Base-by-base conservation (phyloP, 2,888 invertebrate species). In the Diachrysia chrysitis region DNA sequence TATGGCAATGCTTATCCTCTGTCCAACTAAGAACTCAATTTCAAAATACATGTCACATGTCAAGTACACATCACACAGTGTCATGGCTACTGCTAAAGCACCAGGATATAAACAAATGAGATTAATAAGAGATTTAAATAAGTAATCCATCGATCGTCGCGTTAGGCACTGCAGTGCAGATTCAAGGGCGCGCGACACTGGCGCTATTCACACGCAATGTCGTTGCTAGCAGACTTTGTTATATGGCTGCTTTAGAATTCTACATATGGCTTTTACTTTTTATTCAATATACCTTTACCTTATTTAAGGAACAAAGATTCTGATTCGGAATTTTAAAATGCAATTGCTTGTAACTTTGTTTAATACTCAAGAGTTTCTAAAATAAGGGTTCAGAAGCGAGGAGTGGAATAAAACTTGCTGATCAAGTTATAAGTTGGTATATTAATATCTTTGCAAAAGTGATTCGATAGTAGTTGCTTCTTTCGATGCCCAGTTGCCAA, bases 161-260 rank as follows among this genome's bases (percentile, higher is more conserved):
- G 68, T 58, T 53, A 60, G 77, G 79, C 80, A 89, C 88, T 90
- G 91, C 90, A 90, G 87, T 89, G 83, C 87, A 86, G 87, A 85
- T 86, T 89, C 92, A 90, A 91, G 91, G 91, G 84, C 90, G 60
- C 82, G 71, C 76, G 73, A 65, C 77, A 65, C 85, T 77, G 76
- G 64, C 76, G 66, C 65, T 70, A 56, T 75, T 75, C 73, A 66
- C 81, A 83, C 82, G 83, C 81, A 71, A 82, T 68, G 67, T 57
- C 53, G 78, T 80, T 69, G 62, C 79, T 65, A 75, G 75, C 64
- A 55, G 37, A 56, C 55, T 2, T 51, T 21, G 12, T 64, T 23
- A 65, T 69, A 67, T 75, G 58, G 62, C 65, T 73, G 66, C 54
- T 63, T 48, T 16, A 51, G 19, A 6, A 14, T 57, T 42, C 21